Evolutionary conservation across 2,888 invertebrate species (phyloP).

Genomic region (Hybos culiciformis): DNA sequence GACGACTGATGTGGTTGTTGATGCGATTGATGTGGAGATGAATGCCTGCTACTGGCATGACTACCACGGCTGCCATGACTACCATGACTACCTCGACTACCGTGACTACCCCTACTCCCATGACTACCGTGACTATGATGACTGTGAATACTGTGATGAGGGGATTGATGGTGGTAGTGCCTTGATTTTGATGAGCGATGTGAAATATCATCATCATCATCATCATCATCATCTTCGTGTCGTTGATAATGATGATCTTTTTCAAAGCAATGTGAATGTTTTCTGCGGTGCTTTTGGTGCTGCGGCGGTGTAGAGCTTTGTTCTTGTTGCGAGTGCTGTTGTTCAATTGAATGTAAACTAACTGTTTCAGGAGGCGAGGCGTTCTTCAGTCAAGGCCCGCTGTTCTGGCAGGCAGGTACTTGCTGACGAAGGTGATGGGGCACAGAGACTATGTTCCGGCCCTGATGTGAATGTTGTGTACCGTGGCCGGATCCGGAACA

Average conservation of each 20-base stretch:
- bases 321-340: constrained; percentile 19
- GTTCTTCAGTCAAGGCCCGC: constrained; percentile 43
- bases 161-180: constrained; percentile 18
- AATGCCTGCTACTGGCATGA: constrained; percentile 22
- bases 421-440: constrained; percentile 42
- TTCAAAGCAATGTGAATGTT: constrained; percentile 15
- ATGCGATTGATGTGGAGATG: constrained; percentile 19
- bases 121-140: constrained; percentile 23
- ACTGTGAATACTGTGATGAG: constrained; percentile 19
- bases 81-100: constrained; percentile 21
- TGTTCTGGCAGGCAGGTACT: constrained; percentile 38
- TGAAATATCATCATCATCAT: constrained; percentile 1
- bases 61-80: constrained; percentile 20
- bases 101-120: constrained; percentile 13
- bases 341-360: constrained; percentile 26
- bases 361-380: constrained; percentile 54
- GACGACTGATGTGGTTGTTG: constrained; percentile 11
- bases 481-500: constrained; percentile 70
- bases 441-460: constrained; percentile 46
- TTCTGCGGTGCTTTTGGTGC: constrained; percentile 17
- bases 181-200: constrained; percentile 16
- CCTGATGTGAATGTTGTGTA: constrained; percentile 49
- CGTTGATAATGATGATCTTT: too few relatives aligned
- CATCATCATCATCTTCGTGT: constrained; percentile 4
- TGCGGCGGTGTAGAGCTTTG: constrained; percentile 22